Evolutionary conservation across 2,797 vertebrate genomes (phyloP), one percentile per base, ranked within the genome.

Genomic region (Pteropus rufus): DNA sequence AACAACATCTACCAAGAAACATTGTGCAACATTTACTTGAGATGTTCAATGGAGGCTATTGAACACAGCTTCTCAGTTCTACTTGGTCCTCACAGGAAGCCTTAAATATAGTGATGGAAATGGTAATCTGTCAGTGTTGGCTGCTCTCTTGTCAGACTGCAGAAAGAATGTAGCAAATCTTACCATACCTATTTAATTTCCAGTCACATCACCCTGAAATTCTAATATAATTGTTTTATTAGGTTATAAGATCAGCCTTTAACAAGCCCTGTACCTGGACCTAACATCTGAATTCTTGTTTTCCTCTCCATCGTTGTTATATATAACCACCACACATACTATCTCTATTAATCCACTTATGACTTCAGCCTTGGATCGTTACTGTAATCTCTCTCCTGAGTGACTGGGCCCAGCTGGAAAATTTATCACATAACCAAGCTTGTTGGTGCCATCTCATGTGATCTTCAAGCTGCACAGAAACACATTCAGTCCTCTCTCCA

Each of bases 241-340:
- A 64, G 12, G 7, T 70, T 84, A 34, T 58, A 36, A 60, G 14
- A 73, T n/a, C 21, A 21, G 16, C 24, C 70, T 64, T 69, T 75
- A 49, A 76, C 56, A 52, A 77, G 44, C 21, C 18, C 16, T 76
- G 11, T 5, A 31, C 31, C 31, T 77, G 19, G 19, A 41, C 49
- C 54, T 76, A 69, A 23, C n/a, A 70, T 23, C 56, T 36, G 15
- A 16, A 54, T 65, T 82, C 14, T 89, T 67, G 26, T 10, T 62
- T 87, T 86, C 75, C 64, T 56, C 46, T 21, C 10, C 46, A 58
- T 88, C 18, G 64, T 77, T 58, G n/a, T 36, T 77, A 70, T n/a
- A 75, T 77, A 70, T n/a, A 75, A 69, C 10, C 15, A 56, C 31
- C 31, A 16, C 23, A 19, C 21, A 44, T 5, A 24, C 6, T n/a